A percentile compares a stretch with the other conserved stretches of the same genome.
Evolutionary conservation across 2,797 vertebrate genomes (phyloP).

Genomic region (Decapterus maruadsi): DNA sequence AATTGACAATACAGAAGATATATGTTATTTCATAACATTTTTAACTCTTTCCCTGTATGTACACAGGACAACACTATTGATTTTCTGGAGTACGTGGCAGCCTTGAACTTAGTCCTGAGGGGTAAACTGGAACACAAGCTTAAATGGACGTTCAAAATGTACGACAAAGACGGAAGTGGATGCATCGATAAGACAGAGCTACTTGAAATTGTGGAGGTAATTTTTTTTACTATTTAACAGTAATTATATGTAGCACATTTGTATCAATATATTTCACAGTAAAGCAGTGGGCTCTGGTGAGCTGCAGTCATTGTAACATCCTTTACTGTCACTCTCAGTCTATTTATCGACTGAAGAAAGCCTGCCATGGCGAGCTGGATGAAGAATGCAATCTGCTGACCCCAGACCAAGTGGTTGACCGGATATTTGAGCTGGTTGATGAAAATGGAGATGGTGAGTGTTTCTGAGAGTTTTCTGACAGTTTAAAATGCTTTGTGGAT

Average conservation of each 20-base stretch:
- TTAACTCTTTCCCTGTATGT: conserved; percentile 13
- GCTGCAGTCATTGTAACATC: conserved; percentile 15
- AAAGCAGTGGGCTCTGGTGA: conserved; percentile 4
- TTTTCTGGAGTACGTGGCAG: conserved; percentile 96
- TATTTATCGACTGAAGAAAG: conserved; percentile 95
- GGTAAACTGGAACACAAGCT: conserved; percentile 97
- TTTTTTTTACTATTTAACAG: not conserved
- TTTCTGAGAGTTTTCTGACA: conserved; percentile 31
- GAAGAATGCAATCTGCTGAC: conserved; percentile 89
- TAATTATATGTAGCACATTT: not conserved
- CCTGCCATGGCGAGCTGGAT: conserved; percentile 88
- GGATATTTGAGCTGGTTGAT: conserved; percentile 97
- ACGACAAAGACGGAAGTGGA: conserved; percentile 96
- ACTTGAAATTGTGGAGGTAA: conserved; percentile 88
- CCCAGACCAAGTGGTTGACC: conserved; percentile 95
- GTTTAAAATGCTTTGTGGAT: conserved; percentile 27
- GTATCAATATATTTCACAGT: conserved; percentile 5
- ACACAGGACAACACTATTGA: conserved; percentile 96
- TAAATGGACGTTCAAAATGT: conserved; percentile 98
- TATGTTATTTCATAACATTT: too few species aligned
- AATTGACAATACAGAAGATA: not conserved
- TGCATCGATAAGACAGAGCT: conserved; percentile 96
- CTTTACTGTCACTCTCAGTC: conserved; percentile 84
- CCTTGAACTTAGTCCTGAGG: conserved; percentile 93
- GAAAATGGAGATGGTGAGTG: conserved; percentile 95